Evolutionary conservation across 2,113 vertebrate species (phyloP).

Genomic region (Daubentonia madagascariensis): DNA sequence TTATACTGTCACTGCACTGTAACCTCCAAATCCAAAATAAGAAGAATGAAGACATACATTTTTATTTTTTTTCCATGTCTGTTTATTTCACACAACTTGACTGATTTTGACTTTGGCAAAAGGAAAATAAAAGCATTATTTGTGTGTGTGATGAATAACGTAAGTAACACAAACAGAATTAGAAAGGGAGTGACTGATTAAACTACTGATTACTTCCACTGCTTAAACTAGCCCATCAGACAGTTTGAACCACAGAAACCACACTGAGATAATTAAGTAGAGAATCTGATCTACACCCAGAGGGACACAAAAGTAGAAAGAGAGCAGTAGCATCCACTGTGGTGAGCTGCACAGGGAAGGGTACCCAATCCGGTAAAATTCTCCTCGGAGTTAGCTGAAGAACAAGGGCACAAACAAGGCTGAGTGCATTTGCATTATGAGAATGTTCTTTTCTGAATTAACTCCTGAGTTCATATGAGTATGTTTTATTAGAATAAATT

Average conservation of each 20-base stretch:
- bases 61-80: background rate
- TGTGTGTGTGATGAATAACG: background rate
- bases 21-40: conserved; percentile 6
- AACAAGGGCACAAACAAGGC: background rate
- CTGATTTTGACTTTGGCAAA: conserved; percentile 42
- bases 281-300: background rate
- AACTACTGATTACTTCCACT: conserved; percentile 65
- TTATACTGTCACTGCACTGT: background rate
- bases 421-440: background rate
- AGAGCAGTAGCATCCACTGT: background rate
- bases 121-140: background rate
- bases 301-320: background rate
- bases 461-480: background rate
- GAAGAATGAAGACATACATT: background rate
- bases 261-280: conserved; percentile 33
- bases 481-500: conserved; percentile 46
- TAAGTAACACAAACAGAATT: conserved; percentile 54
- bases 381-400: background rate
- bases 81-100: background rate
- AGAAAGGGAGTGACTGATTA: conserved; percentile 63
- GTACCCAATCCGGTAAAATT: background rate
- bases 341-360: background rate
- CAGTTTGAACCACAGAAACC: background rate
- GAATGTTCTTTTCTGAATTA: conserved; percentile 27
- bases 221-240: conserved; percentile 12